Evolutionary conservation across 2,113 vertebrate species (phyloP).

Genomic region (Labrus mixtus): DNA sequence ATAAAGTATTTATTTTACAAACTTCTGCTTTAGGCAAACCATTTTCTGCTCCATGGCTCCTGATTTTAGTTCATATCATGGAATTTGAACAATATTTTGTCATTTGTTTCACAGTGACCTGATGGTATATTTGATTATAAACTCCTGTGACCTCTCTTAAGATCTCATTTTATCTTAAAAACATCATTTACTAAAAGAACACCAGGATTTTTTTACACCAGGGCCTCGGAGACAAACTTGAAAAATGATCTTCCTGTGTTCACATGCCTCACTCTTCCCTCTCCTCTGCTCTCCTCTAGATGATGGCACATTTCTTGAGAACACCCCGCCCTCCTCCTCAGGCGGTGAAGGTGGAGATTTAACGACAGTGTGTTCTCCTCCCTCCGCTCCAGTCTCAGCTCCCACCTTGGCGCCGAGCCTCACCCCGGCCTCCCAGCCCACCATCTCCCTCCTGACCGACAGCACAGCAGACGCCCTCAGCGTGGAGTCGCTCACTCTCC

Average conservation of each 20-base stretch:
- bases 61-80: no score
- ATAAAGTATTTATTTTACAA: no score
- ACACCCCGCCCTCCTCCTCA: constrained; percentile 77
- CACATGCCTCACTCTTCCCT: constrained; percentile 8
- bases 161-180: no score
- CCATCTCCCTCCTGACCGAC: constrained; percentile 92
- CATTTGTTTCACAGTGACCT: no score
- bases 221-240: neutral
- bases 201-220: neutral
- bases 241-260: neutral
- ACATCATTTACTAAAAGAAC: no score
- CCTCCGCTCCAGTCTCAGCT: constrained; percentile 59
- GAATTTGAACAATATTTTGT: no score
- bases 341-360: constrained; percentile 57
- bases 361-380: constrained; percentile 29
- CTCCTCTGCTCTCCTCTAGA: constrained; percentile 75
- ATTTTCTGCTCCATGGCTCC: no score
- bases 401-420: constrained; percentile 92
- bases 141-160: no score
- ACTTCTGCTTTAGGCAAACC: no score
- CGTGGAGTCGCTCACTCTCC: constrained; percentile 92
- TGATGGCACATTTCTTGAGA: constrained; percentile 82
- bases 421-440: constrained; percentile 93
- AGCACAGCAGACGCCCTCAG: constrained; percentile 87
- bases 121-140: no score